A percentile compares a stretch with the other conserved stretches of the same genome.
These are phyloP conservation scores for Pandemis cinnamomeana DNA, from an alignment of 2,888 invertebrate genomes.

Conservation along the genomic window DNA sequence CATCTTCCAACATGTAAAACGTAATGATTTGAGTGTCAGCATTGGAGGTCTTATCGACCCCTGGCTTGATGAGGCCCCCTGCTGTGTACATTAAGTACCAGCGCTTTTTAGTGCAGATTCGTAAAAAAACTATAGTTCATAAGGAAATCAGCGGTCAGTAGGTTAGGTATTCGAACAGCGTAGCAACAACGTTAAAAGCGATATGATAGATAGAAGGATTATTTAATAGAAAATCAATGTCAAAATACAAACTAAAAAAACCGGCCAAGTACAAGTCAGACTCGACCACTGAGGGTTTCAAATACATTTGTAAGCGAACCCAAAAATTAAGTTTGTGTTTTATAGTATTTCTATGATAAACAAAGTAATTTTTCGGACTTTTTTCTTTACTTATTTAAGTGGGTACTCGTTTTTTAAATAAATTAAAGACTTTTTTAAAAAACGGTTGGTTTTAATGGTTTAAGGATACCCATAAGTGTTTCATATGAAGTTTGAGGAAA, in stretches of 20 bases:
- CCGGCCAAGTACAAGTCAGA: no score
- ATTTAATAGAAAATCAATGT: background rate
- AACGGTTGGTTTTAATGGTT: no score
- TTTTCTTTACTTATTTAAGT: no score
- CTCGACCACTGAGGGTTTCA: no score
- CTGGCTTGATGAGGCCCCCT: conserved; percentile 20
- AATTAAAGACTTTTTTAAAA: no score
- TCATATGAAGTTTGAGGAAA: no score
- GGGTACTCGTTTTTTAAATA: no score
- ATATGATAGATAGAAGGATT: background rate
- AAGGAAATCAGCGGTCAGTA: conserved; percentile 20
- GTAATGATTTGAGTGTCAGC: conserved; percentile 5
- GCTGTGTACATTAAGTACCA: conserved; percentile 11
- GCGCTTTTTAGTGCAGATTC: background rate
- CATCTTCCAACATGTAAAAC: conserved; percentile 17
- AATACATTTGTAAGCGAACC: no score
- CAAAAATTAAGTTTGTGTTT: no score
- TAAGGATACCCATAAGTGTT: no score
- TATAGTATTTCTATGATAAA: no score
- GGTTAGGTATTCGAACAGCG: background rate
- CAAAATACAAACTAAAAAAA: background rate
- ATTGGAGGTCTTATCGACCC: conserved; percentile 1
- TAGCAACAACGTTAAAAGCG: background rate
- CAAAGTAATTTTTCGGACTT: no score
- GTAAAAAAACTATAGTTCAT: conserved; percentile 6